Percentiles rank a stretch among this genome's conserved stretches.
Evolutionary conservation across 92 coral and sea anemone species (phyloP).

Genomic region (Palythoa heliodiscus): DNA sequence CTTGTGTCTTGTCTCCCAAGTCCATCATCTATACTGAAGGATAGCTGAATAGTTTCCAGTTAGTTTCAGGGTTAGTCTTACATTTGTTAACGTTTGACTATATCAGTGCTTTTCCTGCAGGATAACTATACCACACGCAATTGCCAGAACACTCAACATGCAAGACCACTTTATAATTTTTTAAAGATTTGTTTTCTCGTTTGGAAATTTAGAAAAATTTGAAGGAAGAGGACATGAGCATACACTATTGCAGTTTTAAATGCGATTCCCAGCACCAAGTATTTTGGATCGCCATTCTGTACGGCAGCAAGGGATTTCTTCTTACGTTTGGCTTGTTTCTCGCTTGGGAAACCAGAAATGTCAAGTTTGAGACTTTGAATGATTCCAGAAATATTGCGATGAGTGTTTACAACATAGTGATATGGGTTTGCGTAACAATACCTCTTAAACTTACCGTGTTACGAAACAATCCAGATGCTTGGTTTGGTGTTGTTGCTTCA

Average conservation of each 20-base stretch:
- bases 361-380: conserved; percentile 62
- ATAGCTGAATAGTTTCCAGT: too few species aligned
- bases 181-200: neutral
- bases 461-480: conserved; percentile 35
- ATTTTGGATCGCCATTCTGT: conserved; percentile 47
- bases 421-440: conserved; percentile 47
- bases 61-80: too few species aligned
- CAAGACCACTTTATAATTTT: too few species aligned
- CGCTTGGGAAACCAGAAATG: conserved; percentile 86
- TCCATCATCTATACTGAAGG: too few species aligned
- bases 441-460: conserved; percentile 54
- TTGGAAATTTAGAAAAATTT: neutral
- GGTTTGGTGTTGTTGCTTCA: conserved; percentile 53
- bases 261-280: conserved; percentile 42
- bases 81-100: too few species aligned
- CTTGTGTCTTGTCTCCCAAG: too few species aligned
- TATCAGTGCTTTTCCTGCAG: too few species aligned
- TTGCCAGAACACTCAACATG: too few species aligned
- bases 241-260: neutral
- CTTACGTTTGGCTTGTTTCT: conserved; percentile 70
- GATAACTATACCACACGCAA: too few species aligned
- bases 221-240: conserved; percentile 1
- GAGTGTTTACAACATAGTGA: conserved; percentile 74
- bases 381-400: conserved; percentile 78
- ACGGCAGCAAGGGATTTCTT: conserved; percentile 58